Evolutionary conservation across 2,888 invertebrate genomes (phyloP), one percentile per base, ranked within the genome.

Genomic region (Axea sp.): DNA sequence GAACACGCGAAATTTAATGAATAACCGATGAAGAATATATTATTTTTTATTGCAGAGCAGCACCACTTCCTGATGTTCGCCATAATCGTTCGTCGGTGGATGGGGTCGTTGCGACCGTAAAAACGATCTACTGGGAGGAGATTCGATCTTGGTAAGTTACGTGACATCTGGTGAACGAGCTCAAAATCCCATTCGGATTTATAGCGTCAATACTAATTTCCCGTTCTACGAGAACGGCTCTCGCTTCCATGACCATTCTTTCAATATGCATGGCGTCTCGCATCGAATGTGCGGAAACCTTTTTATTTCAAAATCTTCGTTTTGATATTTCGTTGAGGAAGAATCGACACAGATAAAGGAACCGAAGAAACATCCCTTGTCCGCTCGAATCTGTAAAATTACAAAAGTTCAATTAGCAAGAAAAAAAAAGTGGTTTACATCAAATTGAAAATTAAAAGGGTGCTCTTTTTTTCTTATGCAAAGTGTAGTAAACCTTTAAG

Each of bases 41-140:
- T 67, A 71, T 67, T 73, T 72, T 47, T 65, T 47, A 71, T 75
- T 75, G 67, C 71, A 75, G 75, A 67, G 57, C 62, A 67, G 67
- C 64, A 75, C 77, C 77, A 75, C 78, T 80, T 82, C 82, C 84
- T 81, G 82, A 87, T 86, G 86, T 80, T 80, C 81, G 82, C 77
- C 78, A 80, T 79, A 81, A 83, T 84, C 80, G 79, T 79, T 79
- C 80, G 80, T 76, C 81, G 82, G 83, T 84, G 83, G 84, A 84
- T 84, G 84, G 86, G 83, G 83, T 82, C 83, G 81, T 80, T 78
- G 80, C 84, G 82, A 80, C 85, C 83, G 83, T 86, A 85, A 85
- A 82, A 80, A 79, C 81, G 80, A 84, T 86, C 83, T 80, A 77
- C 81, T 82, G 81, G 81, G 82, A 84, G 82, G 81, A 84, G 78